Percentiles rank a stretch among this genome's conserved stretches.
phyloP scores from a whole-genome alignment of 2,797 vertebrate genomes.

The Gorsachius magnificus region DNA sequence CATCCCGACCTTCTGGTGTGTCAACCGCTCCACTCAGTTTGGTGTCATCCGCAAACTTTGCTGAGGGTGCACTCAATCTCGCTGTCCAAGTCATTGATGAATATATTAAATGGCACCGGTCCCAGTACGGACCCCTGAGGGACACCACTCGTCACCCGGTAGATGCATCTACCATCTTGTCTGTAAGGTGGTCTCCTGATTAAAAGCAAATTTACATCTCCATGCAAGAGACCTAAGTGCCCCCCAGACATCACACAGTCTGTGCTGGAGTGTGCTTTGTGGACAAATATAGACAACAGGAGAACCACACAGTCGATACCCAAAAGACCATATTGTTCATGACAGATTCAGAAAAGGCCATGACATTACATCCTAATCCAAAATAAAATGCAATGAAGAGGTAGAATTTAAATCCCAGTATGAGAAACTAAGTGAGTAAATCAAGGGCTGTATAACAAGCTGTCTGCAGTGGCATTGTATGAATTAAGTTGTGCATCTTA shows the following conservation, averaged over 20 bases:
- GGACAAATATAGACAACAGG: neutral
- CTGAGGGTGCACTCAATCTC: no score
- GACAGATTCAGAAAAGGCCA: neutral
- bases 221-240: neutral
- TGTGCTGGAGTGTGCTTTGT: neutral
- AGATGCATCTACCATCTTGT: neutral
- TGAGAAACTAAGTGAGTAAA: neutral
- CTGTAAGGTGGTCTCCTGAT: neutral
- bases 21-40: no score
- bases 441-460: neutral
- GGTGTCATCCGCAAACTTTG: no score
- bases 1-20: no score
- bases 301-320: neutral
- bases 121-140: no score
- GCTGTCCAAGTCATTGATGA: no score
- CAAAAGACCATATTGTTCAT: neutral
- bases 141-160: no score
- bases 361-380: neutral
- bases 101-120: no score
- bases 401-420: neutral
- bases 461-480: neutral
- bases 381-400: neutral
- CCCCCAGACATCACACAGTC: neutral
- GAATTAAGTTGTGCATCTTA: neutral
- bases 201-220: neutral